These are phyloP conservation scores for Fringilla coelebs DNA, from an alignment of 2,797 vertebrate genomes.

Conservation along the genomic window DNA sequence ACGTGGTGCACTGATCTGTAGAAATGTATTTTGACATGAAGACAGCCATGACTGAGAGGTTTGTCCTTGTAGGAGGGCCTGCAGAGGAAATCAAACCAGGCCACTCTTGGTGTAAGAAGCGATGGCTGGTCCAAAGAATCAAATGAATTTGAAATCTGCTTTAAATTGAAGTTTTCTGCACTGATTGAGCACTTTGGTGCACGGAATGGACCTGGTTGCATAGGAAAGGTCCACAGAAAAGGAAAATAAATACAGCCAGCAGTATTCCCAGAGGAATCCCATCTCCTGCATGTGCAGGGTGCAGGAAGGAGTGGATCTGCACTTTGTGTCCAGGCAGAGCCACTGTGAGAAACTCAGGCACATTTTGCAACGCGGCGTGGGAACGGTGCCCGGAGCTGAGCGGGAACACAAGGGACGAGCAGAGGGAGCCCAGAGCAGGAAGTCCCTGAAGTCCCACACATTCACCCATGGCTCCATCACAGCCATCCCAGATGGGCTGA, in stretches of 20 bases:
- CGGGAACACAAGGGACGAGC: neutral
- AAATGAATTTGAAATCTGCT: neutral
- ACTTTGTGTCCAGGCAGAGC: neutral
- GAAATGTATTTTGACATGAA: neutral
- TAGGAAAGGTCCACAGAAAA: neutral
- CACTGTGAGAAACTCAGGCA: slow-evolving; percentile 27
- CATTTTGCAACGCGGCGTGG: slow-evolving; percentile 6
- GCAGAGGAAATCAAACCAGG: neutral
- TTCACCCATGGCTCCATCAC: neutral
- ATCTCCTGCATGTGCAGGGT: neutral
- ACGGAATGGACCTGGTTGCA: accelerated
- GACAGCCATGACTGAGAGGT: neutral
- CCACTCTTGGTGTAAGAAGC: neutral
- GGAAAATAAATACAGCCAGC: neutral
- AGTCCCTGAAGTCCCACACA: neutral
- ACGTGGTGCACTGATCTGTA: neutral
- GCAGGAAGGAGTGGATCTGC: neutral
- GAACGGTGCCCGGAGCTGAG: slow-evolving; percentile 17
- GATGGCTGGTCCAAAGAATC: neutral
- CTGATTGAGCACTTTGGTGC: neutral
- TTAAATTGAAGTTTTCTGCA: accelerated
- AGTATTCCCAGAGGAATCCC: neutral
- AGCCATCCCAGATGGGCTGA: neutral
- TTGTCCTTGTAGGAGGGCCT: neutral
- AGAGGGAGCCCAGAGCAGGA: neutral